A percentile compares a stretch with the other conserved stretches of the same genome.
These are phyloP conservation scores for Cremastobaeus sp. DNA, from an alignment of 2,888 invertebrate species.

Conservation along the genomic window DNA sequence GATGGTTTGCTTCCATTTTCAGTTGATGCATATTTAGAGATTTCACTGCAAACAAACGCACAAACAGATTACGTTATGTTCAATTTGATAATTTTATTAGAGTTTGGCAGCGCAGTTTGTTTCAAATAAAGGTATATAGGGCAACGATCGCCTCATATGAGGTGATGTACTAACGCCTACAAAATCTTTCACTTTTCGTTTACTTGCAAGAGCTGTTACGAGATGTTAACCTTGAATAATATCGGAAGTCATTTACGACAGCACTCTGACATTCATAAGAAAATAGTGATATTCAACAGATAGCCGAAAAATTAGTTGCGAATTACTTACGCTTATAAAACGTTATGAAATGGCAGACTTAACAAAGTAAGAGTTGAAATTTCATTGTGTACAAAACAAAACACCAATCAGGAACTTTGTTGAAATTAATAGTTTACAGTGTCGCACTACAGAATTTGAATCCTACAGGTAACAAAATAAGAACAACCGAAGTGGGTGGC, in stretches of 20 bases:
- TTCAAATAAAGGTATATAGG: slow-evolving; percentile 31
- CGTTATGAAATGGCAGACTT: no score
- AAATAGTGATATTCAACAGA: no score
- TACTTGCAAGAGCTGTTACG: not conserved
- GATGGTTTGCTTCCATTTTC: slow-evolving; percentile 62
- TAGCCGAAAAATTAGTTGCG: no score
- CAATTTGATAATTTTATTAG: not conserved
- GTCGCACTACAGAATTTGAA: not conserved
- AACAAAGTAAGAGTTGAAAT: no score
- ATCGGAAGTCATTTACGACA: no score
- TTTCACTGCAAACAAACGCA: slow-evolving; percentile 37
- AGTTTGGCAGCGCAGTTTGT: slow-evolving; percentile 38
- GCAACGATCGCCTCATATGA: slow-evolving; percentile 34
- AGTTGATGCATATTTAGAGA: slow-evolving; percentile 28
- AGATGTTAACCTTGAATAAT: no score
- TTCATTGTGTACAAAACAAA: no score
- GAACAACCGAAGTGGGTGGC: not conserved
- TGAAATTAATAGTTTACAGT: no score
- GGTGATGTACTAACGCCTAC: not conserved
- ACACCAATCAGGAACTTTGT: no score
- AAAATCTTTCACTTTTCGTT: slow-evolving; percentile 35
- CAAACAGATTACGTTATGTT: not conserved
- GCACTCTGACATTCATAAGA: no score
- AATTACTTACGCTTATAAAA: no score
- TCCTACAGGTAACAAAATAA: not conserved